These are phyloP conservation scores for Dasysyrphus albostriatus DNA, from an alignment of 2,888 invertebrate species.

Conservation along the genomic window DNA sequence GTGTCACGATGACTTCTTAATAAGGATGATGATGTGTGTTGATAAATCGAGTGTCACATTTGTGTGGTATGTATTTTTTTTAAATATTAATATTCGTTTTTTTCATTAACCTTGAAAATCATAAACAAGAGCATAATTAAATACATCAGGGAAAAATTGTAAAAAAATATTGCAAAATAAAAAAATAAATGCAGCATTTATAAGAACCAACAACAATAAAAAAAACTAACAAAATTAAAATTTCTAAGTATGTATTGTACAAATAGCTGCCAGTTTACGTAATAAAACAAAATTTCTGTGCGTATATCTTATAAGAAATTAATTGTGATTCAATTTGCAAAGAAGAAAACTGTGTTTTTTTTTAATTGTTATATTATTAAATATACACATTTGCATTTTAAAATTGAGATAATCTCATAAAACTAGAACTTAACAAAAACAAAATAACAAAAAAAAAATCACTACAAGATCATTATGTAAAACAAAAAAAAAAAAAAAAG, in stretches of 20 bases:
- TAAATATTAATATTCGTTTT: constrained; percentile 54
- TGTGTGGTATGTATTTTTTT: constrained; percentile 57
- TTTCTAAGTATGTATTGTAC: constrained; percentile 62
- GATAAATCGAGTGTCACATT: constrained; percentile 44
- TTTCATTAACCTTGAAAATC: constrained; percentile 16
- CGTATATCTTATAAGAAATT: constrained; percentile 68
- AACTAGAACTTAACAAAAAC: constrained; percentile 13
- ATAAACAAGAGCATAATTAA: constrained; percentile 58
- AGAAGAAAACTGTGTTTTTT: constrained; percentile 44
- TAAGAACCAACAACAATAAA: constrained; percentile 63
- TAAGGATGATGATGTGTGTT: constrained; percentile 1
- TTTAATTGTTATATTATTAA: constrained; percentile 19
- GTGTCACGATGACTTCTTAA: neutral
- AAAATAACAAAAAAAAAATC: constrained; percentile 32
- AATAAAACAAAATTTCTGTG: constrained; percentile 39
- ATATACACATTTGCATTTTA: constrained; percentile 67
- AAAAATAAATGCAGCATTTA: constrained; percentile 63
- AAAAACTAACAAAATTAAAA: constrained; percentile 46
- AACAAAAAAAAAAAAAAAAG: constrained; percentile 38
- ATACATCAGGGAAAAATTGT: constrained; percentile 50
- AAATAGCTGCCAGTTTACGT: constrained; percentile 70
- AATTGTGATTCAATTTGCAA: constrained; percentile 67
- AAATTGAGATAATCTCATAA: constrained; percentile 51
- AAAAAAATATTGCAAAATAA: constrained; percentile 2
- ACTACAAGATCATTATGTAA: constrained; percentile 54